phyloP scores from a whole-genome alignment of 2,113 vertebrate genomes.

The Calyptommatus sinebrachiatus region DNA sequence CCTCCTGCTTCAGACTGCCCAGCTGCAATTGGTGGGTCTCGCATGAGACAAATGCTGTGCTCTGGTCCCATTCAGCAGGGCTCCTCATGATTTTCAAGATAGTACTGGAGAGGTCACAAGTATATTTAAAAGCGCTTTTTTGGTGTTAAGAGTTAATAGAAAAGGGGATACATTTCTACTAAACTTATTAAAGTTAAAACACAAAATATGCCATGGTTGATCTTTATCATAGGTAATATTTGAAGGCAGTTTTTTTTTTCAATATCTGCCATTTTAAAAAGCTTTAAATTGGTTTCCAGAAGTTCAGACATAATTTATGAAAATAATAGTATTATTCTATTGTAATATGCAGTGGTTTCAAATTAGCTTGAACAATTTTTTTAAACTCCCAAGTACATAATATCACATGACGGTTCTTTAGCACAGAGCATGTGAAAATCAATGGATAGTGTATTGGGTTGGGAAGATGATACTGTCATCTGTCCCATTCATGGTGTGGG shows the following conservation, averaged over 20 bases:
- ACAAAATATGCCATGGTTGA: background rate
- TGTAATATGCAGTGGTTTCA: conserved; percentile 24
- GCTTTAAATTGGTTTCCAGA: conserved; percentile 43
- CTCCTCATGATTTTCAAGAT: too few species aligned
- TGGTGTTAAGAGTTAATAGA: background rate
- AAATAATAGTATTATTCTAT: conserved; percentile 1
- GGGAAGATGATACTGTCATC: background rate
- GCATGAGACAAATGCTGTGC: too few species aligned
- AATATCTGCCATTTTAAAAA: conserved; percentile 15
- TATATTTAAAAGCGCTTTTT: background rate
- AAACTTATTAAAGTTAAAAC: background rate
- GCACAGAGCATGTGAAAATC: background rate
- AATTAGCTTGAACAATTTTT: conserved; percentile 8
- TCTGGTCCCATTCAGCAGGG: too few species aligned
- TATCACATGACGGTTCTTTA: background rate
- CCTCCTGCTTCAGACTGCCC: too few species aligned
- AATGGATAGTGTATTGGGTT: background rate
- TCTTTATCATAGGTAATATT: background rate
- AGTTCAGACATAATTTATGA: conserved; percentile 49
- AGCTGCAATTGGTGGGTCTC: too few species aligned
- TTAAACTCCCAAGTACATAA: fast-evolving
- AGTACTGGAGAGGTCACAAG: background rate
- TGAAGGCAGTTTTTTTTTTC: background rate
- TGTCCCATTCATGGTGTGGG: background rate
- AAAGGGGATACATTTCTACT: background rate